These are phyloP conservation scores for Synergus laeviventris DNA, from an alignment of 2,888 invertebrate species.

Conservation along the genomic window DNA sequence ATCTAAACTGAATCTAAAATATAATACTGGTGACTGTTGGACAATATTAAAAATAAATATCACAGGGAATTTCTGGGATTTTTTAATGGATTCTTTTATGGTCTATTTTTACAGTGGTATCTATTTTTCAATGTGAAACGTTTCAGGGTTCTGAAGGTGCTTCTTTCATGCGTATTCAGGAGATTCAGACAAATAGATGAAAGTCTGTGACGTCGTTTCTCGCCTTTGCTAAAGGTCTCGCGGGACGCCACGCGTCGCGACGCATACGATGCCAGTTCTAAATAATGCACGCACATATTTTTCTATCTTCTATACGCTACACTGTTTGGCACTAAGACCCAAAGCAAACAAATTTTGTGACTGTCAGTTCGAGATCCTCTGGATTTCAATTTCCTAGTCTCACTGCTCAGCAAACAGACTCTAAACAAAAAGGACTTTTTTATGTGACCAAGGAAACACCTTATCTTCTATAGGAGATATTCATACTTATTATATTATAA, in stretches of 20 bases:
- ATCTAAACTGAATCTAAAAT: conserved; percentile 3
- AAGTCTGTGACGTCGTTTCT: conserved; percentile 67
- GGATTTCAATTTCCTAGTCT: background rate
- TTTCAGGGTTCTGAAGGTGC: background rate
- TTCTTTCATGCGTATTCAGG: conserved; percentile 61
- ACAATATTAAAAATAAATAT: background rate
- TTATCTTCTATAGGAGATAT: too few species aligned
- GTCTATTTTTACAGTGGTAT: background rate
- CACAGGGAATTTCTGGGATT: background rate
- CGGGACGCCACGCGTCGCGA: conserved; percentile 64
- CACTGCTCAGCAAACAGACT: background rate
- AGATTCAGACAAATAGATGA: conserved; percentile 70
- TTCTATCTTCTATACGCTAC: conserved; percentile 59
- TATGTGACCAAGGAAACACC: background rate
- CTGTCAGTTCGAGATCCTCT: background rate
- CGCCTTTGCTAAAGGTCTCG: conserved; percentile 65
- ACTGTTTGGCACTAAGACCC: conserved; percentile 8
- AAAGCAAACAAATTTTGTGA: conserved; percentile 14
- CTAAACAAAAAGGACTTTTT: background rate
- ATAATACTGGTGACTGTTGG: too few species aligned
- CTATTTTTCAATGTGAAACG: conserved; percentile 12
- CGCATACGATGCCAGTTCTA: conserved; percentile 58
- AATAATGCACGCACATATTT: conserved; percentile 71
- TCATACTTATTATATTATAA: background rate
- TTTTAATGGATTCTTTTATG: background rate